phyloP scores from a whole-genome alignment of 2,888 invertebrate species.

The Nemotelus pantherinus region DNA sequence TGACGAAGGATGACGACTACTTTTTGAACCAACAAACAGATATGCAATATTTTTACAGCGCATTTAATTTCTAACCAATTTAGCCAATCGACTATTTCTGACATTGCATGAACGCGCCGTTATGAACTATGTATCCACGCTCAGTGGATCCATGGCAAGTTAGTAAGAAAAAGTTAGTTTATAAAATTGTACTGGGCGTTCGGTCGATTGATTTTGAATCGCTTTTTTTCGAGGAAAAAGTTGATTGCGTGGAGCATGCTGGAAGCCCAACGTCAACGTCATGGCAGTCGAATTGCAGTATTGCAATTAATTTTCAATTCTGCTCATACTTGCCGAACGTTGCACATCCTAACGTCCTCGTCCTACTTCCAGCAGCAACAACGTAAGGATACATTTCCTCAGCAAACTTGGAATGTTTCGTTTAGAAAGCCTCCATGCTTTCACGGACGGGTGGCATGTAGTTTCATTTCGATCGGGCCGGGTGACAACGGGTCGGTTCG shows the following conservation, averaged over 20 bases:
- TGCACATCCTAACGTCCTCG: background rate
- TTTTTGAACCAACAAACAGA: too few species aligned
- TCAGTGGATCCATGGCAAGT: too few species aligned
- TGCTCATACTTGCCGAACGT: conserved; percentile 9
- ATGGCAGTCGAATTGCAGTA: conserved; percentile 1
- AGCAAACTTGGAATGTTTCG: background rate
- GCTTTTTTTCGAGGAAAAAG: too few species aligned
- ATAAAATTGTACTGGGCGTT: too few species aligned
- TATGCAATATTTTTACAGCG: too few species aligned
- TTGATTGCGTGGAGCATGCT: background rate
- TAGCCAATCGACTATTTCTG: too few species aligned
- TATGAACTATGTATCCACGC: too few species aligned
- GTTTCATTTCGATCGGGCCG: background rate
- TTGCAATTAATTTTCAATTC: conserved; percentile 29
- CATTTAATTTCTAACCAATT: too few species aligned
- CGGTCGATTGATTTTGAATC: too few species aligned
- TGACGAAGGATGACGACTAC: too few species aligned
- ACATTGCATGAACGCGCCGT: too few species aligned
- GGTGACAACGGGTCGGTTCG: background rate
- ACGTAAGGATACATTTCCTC: conserved; percentile 18
- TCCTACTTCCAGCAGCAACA: background rate
- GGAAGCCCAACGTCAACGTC: background rate
- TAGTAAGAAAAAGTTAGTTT: too few species aligned
- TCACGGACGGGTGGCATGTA: background rate
- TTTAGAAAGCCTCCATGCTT: conserved; percentile 6